Evolutionary conservation across 2,888 invertebrate species (phyloP).

Genomic region (Philopedon plagiatum): DNA sequence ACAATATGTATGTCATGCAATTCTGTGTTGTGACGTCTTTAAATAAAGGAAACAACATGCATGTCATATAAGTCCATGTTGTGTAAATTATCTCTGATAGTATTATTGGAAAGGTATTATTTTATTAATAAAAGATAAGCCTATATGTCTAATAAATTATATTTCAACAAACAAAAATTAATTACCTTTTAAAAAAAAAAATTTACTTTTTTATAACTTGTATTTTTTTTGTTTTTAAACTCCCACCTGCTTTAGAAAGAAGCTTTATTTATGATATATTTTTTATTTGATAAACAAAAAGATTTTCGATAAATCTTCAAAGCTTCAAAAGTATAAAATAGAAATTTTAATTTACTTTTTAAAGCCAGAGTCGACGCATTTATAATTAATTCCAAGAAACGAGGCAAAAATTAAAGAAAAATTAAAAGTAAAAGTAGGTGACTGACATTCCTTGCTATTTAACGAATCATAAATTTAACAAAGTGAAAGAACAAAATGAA

Average conservation of each 20-base stretch:
- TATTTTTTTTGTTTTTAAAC: not conserved
- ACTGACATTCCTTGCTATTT: not conserved
- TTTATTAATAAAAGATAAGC: too few species aligned
- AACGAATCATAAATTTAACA: constrained; percentile 4
- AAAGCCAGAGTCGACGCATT: not conserved
- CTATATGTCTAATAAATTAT: too few species aligned
- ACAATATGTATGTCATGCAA: too few species aligned
- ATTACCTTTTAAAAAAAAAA: too few species aligned
- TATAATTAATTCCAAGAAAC: not conserved
- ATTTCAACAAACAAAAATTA: too few species aligned
- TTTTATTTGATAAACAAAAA: not conserved
- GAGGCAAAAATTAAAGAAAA: not conserved
- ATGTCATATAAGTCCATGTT: too few species aligned
- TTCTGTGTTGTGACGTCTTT: too few species aligned
- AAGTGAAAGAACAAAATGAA: constrained; percentile 9
- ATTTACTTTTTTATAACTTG: not conserved
- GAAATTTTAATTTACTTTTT: not conserved
- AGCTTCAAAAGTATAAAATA: not conserved
- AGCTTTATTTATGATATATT: not conserved
- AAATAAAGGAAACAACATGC: too few species aligned
- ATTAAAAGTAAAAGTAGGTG: not conserved
- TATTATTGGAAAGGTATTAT: too few species aligned
- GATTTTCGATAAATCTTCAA: not conserved
- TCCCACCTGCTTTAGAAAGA: not conserved
- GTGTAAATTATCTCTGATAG: too few species aligned